Evolutionary conservation across 2,888 invertebrate species (phyloP).

Genomic region (Netelia fuscicornis): DNA sequence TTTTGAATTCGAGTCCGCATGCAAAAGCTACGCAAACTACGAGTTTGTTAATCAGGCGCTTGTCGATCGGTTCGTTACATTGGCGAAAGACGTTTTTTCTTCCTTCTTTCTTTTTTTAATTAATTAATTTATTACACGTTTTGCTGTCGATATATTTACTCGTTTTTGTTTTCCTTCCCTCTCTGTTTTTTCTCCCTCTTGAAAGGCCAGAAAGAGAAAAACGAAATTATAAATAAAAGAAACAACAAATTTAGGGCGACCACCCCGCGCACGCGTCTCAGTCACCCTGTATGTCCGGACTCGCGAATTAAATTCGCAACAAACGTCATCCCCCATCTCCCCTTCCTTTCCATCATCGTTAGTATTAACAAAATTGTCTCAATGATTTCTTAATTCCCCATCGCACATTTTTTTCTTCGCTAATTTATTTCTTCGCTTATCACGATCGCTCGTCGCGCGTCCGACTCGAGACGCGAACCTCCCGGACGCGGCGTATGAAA

Average conservation of each 20-base stretch:
- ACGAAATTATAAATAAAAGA: constrained; percentile 13
- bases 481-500: constrained; percentile 47
- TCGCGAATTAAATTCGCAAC: constrained; percentile 59
- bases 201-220: constrained; percentile 23
- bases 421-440: constrained; percentile 19
- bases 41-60: constrained; percentile 73
- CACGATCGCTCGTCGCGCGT: constrained; percentile 49
- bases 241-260: constrained; percentile 44
- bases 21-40: constrained; percentile 78
- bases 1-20: constrained; percentile 75
- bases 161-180: constrained; percentile 59
- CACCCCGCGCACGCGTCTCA: constrained; percentile 62
- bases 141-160: constrained; percentile 45
- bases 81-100: neutral
- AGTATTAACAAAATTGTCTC: constrained; percentile 35
- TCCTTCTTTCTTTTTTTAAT: neutral
- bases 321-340: constrained; percentile 20
- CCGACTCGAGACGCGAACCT: constrained; percentile 13
- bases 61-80: constrained; percentile 28
- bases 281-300: constrained; percentile 71
- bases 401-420: constrained; percentile 20
- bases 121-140: constrained; percentile 14
- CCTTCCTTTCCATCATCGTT: neutral
- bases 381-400: constrained; percentile 55
- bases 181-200: constrained; percentile 49